These are phyloP conservation scores for Agrenia bidenticulata DNA, from an alignment of 2,888 invertebrate species.

Conservation along the genomic window DNA sequence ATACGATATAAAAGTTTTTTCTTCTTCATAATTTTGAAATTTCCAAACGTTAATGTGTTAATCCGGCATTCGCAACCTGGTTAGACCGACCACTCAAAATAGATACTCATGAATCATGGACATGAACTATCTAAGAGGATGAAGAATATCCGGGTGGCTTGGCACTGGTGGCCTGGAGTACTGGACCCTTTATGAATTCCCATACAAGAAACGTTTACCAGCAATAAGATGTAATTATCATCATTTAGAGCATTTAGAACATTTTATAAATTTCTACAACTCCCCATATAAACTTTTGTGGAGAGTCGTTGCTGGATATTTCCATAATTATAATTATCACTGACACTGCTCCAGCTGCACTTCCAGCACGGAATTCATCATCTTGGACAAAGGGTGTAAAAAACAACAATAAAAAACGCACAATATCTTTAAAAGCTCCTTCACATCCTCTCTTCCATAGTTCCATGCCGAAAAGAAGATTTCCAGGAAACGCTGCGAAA, in stretches of 20 bases:
- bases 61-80: conserved; percentile 22
- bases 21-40: not conserved
- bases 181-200: too few relatives aligned
- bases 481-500: too few relatives aligned
- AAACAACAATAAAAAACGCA: too few relatives aligned
- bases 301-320: too few relatives aligned
- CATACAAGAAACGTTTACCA: too few relatives aligned
- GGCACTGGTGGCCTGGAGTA: too few relatives aligned
- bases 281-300: not conserved
- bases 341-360: conserved; percentile 5
- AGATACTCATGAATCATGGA: conserved; percentile 11
- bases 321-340: not conserved
- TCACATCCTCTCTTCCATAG: not conserved
- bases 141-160: conserved; percentile 10
- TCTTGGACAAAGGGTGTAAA: too few relatives aligned
- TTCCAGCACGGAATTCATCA: not conserved
- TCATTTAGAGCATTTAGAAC: conserved; percentile 21
- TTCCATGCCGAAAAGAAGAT: too few relatives aligned
- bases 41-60: conserved; percentile 19
- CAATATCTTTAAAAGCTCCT: too few relatives aligned
- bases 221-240: conserved; percentile 11
- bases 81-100: conserved; percentile 15
- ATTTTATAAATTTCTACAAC: conserved; percentile 2
- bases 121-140: too few relatives aligned
- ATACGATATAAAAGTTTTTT: not conserved